These are phyloP conservation scores for Drosophila formosana DNA, from an alignment of 2,888 invertebrate genomes.

Conservation along the genomic window DNA sequence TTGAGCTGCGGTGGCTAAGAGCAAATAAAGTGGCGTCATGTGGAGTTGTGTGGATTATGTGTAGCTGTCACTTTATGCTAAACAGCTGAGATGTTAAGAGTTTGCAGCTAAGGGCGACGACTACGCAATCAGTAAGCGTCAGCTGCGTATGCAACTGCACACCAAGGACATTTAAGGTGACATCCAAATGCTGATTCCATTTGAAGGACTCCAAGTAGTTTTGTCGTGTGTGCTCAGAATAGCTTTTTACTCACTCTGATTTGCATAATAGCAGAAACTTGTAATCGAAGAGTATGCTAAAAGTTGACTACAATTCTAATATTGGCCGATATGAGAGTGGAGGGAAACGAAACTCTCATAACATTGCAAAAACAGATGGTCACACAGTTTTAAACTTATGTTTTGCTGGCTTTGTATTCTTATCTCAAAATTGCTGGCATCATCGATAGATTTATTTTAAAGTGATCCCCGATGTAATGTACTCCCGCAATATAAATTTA, in stretches of 20 bases:
- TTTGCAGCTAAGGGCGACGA: background rate
- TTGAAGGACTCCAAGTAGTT: conserved; percentile 24
- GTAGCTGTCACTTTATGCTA: conserved; percentile 50
- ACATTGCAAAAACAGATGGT: too few species aligned
- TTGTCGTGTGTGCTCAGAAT: conserved; percentile 13
- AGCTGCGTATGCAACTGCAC: conserved; percentile 28
- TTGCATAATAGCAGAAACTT: conserved; percentile 46
- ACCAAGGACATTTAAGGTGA: conserved; percentile 58
- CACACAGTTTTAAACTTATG: too few species aligned
- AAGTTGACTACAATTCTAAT: background rate
- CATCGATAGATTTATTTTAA: too few species aligned
- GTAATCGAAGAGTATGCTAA: conserved; percentile 16
- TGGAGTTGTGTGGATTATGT: conserved; percentile 53
- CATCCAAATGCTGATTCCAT: conserved; percentile 28
- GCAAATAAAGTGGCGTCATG: conserved; percentile 51
- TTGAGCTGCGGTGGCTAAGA: conserved; percentile 29
- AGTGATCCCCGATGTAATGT: too few species aligned
- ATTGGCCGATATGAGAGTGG: background rate
- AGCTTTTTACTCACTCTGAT: conserved; percentile 24
- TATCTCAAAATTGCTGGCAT: too few species aligned
- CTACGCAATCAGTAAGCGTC: conserved; percentile 1
- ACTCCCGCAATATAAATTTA: too few species aligned
- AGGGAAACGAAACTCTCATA: too few species aligned
- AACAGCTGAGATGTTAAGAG: conserved; percentile 28
- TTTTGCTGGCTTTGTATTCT: too few species aligned